Evolutionary conservation across 1,140 invertebrate genomes (phyloP), one percentile per base, ranked within the genome.

Genomic region (Chionoecetes opilio): DNA sequence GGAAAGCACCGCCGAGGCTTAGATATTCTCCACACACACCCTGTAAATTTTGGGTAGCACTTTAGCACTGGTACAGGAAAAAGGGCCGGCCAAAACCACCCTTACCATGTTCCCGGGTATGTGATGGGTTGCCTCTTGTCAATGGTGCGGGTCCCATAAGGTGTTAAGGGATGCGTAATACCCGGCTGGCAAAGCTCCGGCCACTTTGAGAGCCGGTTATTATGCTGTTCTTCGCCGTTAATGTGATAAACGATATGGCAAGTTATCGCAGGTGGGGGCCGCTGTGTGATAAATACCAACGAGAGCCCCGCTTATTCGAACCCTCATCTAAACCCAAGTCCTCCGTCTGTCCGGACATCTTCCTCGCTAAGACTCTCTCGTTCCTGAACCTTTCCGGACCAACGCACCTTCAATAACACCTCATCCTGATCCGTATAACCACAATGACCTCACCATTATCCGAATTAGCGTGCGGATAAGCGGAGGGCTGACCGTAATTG

Each of bases 401-500:
- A 35, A 84, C 87, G 87, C 88, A 37, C 87, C 87, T 90, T 17
- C 87, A 90, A 89, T 89, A 53, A 82, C 93, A 89, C 93, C 87
- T 90, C 87, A 46, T 82, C 37, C 46, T 53, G 31, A 84, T 91
- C 63, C 93, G 87, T 84, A 89, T 82, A 82, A 91, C 87, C 93
- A 38, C 93, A 94, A 94, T 94, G 82, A 90, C 86, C 88, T 63
- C 93, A 82, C 41, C 53, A 94, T 94, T 94, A 94, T 89, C 93
- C 93, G 87, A 94, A 95, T 95, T 87, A 92, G 46, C 90, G 94
- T 92, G 84, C 94, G 94, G 91, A 92, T 95, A 92, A 95, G 85
- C 87, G 90, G 82, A 53, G 88, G 91, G 94, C 35, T 35, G 94
- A 63, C 90, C 91, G 94, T 95, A 95, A 95, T 95, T 95, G 90